phyloP scores from a whole-genome alignment of 2,113 vertebrate genomes.

The Rhadina sibilatrix region DNA sequence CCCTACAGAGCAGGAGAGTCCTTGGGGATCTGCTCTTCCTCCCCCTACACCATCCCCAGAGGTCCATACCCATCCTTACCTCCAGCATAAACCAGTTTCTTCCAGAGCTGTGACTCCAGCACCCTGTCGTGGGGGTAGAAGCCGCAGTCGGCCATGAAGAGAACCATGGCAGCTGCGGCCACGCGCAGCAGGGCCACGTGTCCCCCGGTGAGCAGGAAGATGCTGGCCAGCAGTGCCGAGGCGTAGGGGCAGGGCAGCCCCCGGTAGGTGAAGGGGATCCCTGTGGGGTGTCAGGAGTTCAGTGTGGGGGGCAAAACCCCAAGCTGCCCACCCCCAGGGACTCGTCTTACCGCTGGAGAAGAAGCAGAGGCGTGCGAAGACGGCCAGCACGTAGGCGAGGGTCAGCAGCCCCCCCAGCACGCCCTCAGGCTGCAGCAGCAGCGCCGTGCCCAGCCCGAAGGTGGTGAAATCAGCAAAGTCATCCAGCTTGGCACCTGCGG shows the following conservation, averaged over 20 bases:
- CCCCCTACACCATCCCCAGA: accelerated
- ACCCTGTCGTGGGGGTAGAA: conserved; percentile 90
- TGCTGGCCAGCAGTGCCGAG: not conserved
- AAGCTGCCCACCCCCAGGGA: accelerated
- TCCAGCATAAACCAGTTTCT: conserved; percentile 87
- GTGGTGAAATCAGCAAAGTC: conserved; percentile 93
- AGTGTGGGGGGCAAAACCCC: not conserved
- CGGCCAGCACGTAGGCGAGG: conserved; percentile 82
- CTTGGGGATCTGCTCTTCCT: not conserved
- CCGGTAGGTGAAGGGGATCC: conserved; percentile 84
- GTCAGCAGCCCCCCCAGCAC: conserved; percentile 81
- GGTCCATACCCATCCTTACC: conserved; percentile 65
- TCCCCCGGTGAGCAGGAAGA: not conserved
- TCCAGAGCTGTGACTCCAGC: conserved; percentile 92
- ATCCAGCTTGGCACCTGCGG: conserved; percentile 86
- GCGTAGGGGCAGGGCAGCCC: conserved; percentile 86
- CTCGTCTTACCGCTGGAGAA: conserved; percentile 78
- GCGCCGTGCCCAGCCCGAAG: conserved; percentile 86
- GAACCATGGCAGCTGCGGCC: conserved; percentile 80
- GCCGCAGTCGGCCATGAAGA: conserved; percentile 88
- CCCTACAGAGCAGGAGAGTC: conserved; percentile 56
- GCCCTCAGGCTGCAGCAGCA: conserved; percentile 79
- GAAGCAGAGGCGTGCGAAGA: conserved; percentile 87
- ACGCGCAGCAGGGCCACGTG: conserved; percentile 66
- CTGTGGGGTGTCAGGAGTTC: conserved; percentile 31